Conservation (phyloP, 1,140 invertebrate genomes). For the Drosophila santomea region DNA sequence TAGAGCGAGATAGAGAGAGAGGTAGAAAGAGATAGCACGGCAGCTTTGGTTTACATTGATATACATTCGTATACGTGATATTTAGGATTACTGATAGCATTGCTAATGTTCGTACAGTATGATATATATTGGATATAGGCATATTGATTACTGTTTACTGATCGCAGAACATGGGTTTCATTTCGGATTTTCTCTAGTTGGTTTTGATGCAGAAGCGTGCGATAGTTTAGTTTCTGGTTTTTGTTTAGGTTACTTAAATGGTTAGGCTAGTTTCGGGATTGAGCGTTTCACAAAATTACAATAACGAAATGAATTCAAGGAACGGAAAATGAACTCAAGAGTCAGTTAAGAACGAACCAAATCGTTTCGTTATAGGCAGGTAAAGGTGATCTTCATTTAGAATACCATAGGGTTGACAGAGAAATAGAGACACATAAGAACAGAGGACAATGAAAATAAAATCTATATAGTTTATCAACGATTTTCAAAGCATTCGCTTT, state of each 20-base stretch:
- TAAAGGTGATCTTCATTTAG: conserved; percentile 29
- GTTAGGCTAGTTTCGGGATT: conserved; percentile 79
- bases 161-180: conserved; percentile 75
- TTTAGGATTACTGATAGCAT: conserved; percentile 73
- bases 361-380: conserved; percentile 22
- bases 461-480: conserved; percentile 34
- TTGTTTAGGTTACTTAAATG: conserved; percentile 72
- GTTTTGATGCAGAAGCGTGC: conserved; percentile 83
- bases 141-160: conserved; percentile 72
- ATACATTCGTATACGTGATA: conserved; percentile 73
- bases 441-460: conserved; percentile 41
- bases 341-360: conserved; percentile 38
- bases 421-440: conserved; percentile 47
- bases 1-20: conserved; percentile 27
- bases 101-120: conserved; percentile 69
- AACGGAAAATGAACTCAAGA: conserved; percentile 20
- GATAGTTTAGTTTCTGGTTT: conserved; percentile 72
- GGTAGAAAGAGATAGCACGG: conserved; percentile 63
- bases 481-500: conserved; percentile 25
- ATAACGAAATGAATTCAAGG: conserved; percentile 57
- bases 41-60: conserved; percentile 74
- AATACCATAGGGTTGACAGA: conserved; percentile 45
- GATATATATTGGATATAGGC: conserved; percentile 60
- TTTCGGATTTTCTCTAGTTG: conserved; percentile 52
- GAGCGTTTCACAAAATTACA: conserved; percentile 76